phyloP scores from a whole-genome alignment of 2,888 invertebrate genomes.

The Drosophila diplacantha region DNA sequence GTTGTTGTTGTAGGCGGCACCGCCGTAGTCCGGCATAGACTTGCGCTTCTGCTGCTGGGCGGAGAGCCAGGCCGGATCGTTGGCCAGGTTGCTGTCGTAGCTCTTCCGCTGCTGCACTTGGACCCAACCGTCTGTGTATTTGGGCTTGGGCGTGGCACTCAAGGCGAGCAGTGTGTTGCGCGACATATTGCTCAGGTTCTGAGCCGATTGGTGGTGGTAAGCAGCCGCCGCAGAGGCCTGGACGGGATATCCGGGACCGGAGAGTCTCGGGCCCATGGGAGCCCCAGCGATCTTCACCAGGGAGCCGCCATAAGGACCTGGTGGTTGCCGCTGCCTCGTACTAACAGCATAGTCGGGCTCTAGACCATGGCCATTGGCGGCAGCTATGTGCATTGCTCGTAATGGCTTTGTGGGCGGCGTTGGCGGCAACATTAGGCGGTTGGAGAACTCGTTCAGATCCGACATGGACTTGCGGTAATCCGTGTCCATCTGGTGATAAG shows the following conservation, averaged over 20 bases:
- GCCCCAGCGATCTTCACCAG: constrained; percentile 72
- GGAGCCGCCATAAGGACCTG: constrained; percentile 63
- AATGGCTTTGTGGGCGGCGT: constrained; percentile 81
- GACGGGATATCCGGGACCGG: constrained; percentile 25
- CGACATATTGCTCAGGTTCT: constrained; percentile 80
- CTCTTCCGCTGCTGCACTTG: constrained; percentile 75
- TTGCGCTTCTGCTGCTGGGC: constrained; percentile 85
- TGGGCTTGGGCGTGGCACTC: constrained; percentile 87
- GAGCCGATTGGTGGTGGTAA: constrained; percentile 71
- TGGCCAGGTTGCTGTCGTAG: constrained; percentile 66
- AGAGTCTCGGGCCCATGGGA: constrained; percentile 47
- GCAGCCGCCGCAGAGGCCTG: constrained; percentile 48
- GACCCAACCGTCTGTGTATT: constrained; percentile 81
- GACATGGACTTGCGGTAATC: constrained; percentile 81
- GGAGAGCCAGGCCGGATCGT: constrained; percentile 76
- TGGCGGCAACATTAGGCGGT: constrained; percentile 72
- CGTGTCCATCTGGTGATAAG: constrained; percentile 76
- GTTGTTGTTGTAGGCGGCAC: constrained; percentile 80
- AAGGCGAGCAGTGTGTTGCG: constrained; percentile 84
- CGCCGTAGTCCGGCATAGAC: constrained; percentile 79
- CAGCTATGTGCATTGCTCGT: constrained; percentile 74
- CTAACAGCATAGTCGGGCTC: constrained; percentile 57
- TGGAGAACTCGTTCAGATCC: constrained; percentile 79
- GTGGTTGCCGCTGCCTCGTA: constrained; percentile 53
- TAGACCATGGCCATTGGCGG: constrained; percentile 46